Evolutionary conservation across 2,797 vertebrate species (phyloP).

Genomic region (Salmo trutta): DNA sequence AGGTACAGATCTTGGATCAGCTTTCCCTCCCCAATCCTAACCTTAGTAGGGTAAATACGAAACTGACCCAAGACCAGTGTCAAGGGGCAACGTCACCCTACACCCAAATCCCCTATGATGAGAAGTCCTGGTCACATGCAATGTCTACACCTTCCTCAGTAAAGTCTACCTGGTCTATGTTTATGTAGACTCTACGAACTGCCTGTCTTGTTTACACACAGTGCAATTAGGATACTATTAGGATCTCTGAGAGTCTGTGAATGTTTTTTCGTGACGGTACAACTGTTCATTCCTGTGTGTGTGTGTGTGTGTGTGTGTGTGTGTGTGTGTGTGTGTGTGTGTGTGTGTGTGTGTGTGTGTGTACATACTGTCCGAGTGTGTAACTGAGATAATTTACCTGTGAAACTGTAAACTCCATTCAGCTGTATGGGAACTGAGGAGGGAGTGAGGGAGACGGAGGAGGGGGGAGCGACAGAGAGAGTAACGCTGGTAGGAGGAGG

Average conservation of each 20-base stretch:
- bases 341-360: slow-evolving; percentile 35
- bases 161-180: background rate
- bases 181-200: background rate
- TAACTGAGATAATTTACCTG: slow-evolving; percentile 70
- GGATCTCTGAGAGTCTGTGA: background rate
- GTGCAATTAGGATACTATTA: too few species aligned
- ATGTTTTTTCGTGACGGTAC: background rate
- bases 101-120: background rate
- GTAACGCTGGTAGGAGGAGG: slow-evolving; percentile 1
- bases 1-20: background rate
- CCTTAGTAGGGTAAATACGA: background rate
- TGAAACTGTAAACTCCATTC: slow-evolving; percentile 75
- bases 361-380: slow-evolving; percentile 23
- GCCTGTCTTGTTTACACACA: too few species aligned
- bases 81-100: background rate
- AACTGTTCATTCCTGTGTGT: background rate
- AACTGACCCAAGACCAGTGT: background rate
- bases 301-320: slow-evolving; percentile 36
- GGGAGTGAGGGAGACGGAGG: slow-evolving; percentile 49
- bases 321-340: slow-evolving; percentile 42
- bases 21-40: background rate
- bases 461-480: slow-evolving; percentile 20
- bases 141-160: background rate
- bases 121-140: background rate
- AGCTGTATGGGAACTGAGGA: slow-evolving; percentile 71